Base-by-base conservation (phyloP, 2,888 invertebrate species). In the Ectobius pallidus region DNA sequence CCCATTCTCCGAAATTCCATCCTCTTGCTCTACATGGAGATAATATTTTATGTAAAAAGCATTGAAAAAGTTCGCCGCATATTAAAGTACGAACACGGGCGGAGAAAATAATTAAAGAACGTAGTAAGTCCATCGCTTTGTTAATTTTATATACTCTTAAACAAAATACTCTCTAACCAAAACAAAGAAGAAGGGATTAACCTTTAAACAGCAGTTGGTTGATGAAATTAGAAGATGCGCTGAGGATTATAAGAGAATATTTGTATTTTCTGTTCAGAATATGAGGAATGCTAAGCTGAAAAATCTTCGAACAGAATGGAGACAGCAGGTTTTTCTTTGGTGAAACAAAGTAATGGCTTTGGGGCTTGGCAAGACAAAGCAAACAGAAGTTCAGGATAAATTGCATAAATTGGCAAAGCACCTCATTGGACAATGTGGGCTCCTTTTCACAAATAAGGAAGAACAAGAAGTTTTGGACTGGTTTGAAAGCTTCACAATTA, bases 101-200 rank as follows among this genome's bases (percentile, higher is more conserved):
- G n/a, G n/a, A n/a, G n/a, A n/a, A n/a, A n/a, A n/a, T n/a, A n/a
- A n/a, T n/a, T n/a, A n/a, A n/a, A n/a, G n/a, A n/a, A n/a, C n/a
- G n/a, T n/a, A n/a, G n/a, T n/a, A n/a, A n/a, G n/a, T n/a, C n/a
- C n/a, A n/a, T n/a, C n/a, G n/a, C n/a, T n/a, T n/a, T n/a, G n/a
- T n/a, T n/a, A n/a, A n/a, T n/a, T n/a, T n/a, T n/a, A n/a, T n/a
- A n/a, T n/a, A n/a, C n/a, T n/a, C n/a, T n/a, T n/a, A n/a, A n/a
- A n/a, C n/a, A n/a, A n/a, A n/a, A n/a, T n/a, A n/a, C n/a, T 96
- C 97, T 0, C 85, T 99, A 67, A 99, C 98, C 1, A 95, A 96
- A 87, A 97, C 96, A 2, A 91, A 90, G 77, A 97, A 96, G 83
- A 97, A 97, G 82, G 97, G 96, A 1, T 85, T 95, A 73, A 89